These are phyloP conservation scores for Podargus strigoides DNA, from an alignment of 2,797 vertebrate genomes.

Conservation along the genomic window DNA sequence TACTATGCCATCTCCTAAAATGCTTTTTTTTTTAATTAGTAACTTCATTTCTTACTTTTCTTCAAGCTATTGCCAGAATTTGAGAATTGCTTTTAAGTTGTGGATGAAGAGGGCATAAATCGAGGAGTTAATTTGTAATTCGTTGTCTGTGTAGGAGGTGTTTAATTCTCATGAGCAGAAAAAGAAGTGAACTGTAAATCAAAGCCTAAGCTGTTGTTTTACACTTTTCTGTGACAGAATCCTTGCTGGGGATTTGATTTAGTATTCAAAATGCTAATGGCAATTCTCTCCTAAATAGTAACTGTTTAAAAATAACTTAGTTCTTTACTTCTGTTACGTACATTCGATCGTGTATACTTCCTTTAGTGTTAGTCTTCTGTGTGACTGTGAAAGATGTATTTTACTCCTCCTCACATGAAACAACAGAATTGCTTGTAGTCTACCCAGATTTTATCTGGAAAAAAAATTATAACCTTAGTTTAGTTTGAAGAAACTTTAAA, in stretches of 20 bases:
- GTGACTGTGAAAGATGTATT: not conserved
- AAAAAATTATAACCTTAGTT: not conserved
- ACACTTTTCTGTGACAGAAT: not conserved
- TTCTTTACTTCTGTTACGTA: not conserved
- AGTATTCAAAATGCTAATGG: not conserved
- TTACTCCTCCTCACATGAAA: not conserved
- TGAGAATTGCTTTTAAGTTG: not conserved
- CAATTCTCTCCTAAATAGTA: slow-evolving; percentile 1
- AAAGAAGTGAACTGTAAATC: not conserved
- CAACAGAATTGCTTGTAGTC: not conserved
- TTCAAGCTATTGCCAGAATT: not conserved
- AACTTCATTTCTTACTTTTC: not conserved
- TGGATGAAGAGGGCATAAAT: not conserved
- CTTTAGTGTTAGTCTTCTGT: not conserved
- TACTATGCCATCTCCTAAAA: not conserved
- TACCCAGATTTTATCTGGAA: not conserved
- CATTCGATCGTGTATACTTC: not conserved
- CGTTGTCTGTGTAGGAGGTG: not conserved
- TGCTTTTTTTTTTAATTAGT: not conserved
- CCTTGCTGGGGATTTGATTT: not conserved
- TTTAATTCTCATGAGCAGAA: not conserved
- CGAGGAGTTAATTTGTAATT: not conserved
- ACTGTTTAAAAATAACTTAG: slow-evolving; percentile 1
- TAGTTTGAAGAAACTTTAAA: not conserved
- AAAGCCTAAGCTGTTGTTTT: not conserved